Evolutionary conservation across 2,888 invertebrate genomes (phyloP).

Genomic region (Dolichopus griseipennis): DNA sequence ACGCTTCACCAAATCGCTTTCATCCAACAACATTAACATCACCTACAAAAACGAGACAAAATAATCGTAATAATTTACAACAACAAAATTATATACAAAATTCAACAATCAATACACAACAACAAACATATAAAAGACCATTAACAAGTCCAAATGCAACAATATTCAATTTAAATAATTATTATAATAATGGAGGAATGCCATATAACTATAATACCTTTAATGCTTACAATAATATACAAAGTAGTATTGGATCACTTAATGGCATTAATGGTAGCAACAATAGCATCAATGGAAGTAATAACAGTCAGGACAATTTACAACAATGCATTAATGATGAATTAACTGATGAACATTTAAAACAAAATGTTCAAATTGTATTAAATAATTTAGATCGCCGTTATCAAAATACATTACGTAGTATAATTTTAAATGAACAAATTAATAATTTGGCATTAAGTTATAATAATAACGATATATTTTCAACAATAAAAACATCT

Average conservation of each 20-base stretch:
- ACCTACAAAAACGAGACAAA: constrained; percentile 27
- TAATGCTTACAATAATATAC: constrained; percentile 1
- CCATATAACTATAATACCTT: constrained; percentile 19
- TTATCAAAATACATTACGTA: constrained; percentile 38
- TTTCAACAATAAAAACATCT: background rate
- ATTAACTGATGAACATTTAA: constrained; percentile 43
- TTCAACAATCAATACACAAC: constrained; percentile 25
- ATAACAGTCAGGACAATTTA: constrained; percentile 21
- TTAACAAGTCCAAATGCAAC: constrained; percentile 36
- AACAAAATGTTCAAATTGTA: constrained; percentile 44
- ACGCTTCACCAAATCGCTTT: constrained; percentile 25
- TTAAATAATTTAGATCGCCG: constrained; percentile 43
- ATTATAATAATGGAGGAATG: constrained; percentile 26
- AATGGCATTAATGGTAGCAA: constrained; percentile 13
- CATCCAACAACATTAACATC: constrained; percentile 20
- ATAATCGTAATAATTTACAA: constrained; percentile 25
- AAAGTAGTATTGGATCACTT: constrained; percentile 18
- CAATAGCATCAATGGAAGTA: constrained; percentile 13
- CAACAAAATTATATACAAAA: constrained; percentile 17
- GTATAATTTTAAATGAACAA: constrained; percentile 42
- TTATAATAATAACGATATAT: constrained; percentile 27
- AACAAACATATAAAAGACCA: constrained; percentile 37
- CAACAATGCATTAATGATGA: constrained; percentile 34
- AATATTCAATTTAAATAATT: constrained; percentile 22
- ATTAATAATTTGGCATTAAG: constrained; percentile 26